phyloP scores from a whole-genome alignment of 2,797 vertebrate species.

The Sus cebifrons region DNA sequence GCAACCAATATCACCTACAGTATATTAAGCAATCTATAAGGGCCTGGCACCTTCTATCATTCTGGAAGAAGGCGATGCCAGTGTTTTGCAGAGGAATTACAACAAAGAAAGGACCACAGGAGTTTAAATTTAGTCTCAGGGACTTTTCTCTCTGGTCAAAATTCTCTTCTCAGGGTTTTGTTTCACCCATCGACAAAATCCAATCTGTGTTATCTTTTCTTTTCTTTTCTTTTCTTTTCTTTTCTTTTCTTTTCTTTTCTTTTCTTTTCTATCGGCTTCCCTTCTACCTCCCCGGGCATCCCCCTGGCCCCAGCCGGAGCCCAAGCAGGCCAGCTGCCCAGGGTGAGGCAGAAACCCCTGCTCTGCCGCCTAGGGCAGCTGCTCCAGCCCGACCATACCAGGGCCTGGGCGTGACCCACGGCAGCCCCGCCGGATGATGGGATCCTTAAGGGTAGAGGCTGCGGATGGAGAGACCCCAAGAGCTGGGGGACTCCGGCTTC shows the following conservation, averaged over 20 bases:
- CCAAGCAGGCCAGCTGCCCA: background rate
- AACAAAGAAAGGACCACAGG: conserved; percentile 86
- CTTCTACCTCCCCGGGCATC: background rate
- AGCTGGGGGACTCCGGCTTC: conserved; percentile 72
- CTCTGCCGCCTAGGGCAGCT: conserved; percentile 69
- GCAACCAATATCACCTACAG: conserved; percentile 87
- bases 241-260: background rate
- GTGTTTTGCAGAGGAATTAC: conserved; percentile 72
- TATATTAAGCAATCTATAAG: conserved; percentile 87
- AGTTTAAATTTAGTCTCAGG: conserved; percentile 39
- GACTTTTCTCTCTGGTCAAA: conserved; percentile 66
- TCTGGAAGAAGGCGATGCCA: conserved; percentile 79
- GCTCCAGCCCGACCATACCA: conserved; percentile 72
- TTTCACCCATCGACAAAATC: background rate
- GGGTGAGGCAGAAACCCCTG: background rate
- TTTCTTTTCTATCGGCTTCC: background rate
- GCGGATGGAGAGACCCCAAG: conserved; percentile 45
- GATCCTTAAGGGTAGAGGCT: conserved; percentile 63
- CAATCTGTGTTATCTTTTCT: background rate
- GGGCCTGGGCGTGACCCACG: conserved; percentile 78
- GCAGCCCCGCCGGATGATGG: conserved; percentile 71
- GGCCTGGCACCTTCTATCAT: conserved; percentile 85
- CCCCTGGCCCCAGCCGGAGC: background rate
- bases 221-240: background rate
- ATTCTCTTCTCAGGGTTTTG: conserved; percentile 20